phyloP scores from a whole-genome alignment of 2,888 invertebrate genomes.

The Plebejus anna region DNA sequence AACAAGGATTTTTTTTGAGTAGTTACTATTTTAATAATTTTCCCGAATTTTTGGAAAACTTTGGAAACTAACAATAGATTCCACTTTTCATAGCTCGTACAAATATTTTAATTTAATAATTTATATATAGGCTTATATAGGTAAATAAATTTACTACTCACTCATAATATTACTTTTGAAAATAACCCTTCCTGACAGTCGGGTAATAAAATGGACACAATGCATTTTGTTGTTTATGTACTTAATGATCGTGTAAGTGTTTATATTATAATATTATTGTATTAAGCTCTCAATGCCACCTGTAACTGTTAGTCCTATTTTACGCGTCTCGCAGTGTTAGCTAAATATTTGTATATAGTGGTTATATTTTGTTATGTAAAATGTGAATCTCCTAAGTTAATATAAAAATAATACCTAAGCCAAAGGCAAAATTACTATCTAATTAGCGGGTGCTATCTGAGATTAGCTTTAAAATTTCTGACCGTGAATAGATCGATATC shows the following conservation, averaged over 20 bases:
- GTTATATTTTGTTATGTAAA: slow-evolving; percentile 35
- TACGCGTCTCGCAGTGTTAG: slow-evolving; percentile 45
- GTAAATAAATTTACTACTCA: not conserved
- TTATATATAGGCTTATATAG: not conserved
- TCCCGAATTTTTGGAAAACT: not conserved
- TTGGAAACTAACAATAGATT: not conserved
- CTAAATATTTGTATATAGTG: slow-evolving; percentile 50
- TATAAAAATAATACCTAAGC: slow-evolving; percentile 53
- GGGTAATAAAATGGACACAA: not conserved
- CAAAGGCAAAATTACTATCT: slow-evolving; percentile 68
- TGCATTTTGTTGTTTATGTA: slow-evolving; percentile 32
- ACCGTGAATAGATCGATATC: slow-evolving; percentile 28
- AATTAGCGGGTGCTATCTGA: slow-evolving; percentile 66
- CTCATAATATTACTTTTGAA: slow-evolving; percentile 1
- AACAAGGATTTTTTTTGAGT: not conserved
- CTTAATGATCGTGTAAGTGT: slow-evolving; percentile 33
- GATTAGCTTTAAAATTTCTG: slow-evolving; percentile 61
- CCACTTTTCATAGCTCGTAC: not conserved
- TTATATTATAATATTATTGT: slow-evolving; percentile 39
- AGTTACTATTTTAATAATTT: not conserved
- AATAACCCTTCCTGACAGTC: not conserved
- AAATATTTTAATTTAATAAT: slow-evolving; percentile 23
- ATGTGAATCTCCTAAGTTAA: slow-evolving; percentile 56
- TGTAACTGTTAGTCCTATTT: slow-evolving; percentile 41
- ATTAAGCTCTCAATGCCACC: slow-evolving; percentile 53